These are phyloP conservation scores for Pampus argenteus DNA, from an alignment of 2,797 vertebrate genomes.

Conservation along the genomic window DNA sequence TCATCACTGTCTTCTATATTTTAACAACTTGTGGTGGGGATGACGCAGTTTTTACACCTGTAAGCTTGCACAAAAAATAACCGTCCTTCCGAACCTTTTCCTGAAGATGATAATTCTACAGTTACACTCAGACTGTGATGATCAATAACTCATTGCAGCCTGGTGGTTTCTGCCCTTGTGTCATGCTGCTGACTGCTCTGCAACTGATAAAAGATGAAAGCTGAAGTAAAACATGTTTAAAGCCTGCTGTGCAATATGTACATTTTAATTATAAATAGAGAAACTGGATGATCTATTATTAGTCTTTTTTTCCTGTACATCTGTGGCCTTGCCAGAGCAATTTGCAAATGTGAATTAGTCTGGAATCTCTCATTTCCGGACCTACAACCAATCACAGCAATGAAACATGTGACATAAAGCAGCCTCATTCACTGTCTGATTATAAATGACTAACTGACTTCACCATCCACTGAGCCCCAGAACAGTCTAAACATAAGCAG, in stretches of 20 bases:
- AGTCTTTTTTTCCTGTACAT: neutral
- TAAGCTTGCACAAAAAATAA: slow-evolving; percentile 17
- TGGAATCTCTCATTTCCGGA: no score
- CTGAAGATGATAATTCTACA: slow-evolving; percentile 29
- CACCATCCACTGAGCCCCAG: no score
- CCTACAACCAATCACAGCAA: no score
- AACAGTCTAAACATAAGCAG: neutral
- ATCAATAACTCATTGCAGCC: slow-evolving; percentile 61
- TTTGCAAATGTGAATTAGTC: no score
- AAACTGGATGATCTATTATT: neutral
- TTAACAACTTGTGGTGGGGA: slow-evolving; percentile 13
- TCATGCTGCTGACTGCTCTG: slow-evolving; percentile 35
- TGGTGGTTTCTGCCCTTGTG: slow-evolving; percentile 30
- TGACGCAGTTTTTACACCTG: slow-evolving; percentile 8
- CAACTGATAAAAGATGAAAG: slow-evolving; percentile 44
- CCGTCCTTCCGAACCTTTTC: slow-evolving; percentile 15
- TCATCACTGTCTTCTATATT: slow-evolving; percentile 18
- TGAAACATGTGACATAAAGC: neutral
- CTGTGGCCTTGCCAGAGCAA: no score
- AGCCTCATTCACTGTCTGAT: neutral
- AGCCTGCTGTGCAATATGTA: neutral
- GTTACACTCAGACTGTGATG: slow-evolving; percentile 30
- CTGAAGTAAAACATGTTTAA: slow-evolving; percentile 21
- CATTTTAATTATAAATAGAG: slow-evolving; percentile 6
- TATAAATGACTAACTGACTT: no score